Conservation (phyloP, 2,113 vertebrate genomes). For the Micronycteris hirsuta region DNA sequence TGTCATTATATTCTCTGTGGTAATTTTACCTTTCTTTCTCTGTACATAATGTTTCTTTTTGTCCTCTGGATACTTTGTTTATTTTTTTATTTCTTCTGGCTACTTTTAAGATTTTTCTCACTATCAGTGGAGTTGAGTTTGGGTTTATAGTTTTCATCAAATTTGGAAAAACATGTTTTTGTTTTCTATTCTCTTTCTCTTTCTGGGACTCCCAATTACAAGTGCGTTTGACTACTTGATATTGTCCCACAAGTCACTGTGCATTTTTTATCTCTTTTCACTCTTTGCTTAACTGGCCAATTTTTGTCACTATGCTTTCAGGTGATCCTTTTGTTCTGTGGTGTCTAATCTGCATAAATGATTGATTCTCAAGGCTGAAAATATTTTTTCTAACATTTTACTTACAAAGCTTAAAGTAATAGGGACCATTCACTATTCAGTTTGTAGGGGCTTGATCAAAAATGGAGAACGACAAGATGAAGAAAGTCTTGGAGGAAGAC, state of each 20-base stretch:
- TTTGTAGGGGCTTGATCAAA: conserved; percentile 96
- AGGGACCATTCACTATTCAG: conserved; percentile 72
- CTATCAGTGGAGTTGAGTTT: neutral
- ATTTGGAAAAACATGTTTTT: neutral
- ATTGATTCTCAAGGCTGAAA: conserved; percentile 18
- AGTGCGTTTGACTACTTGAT: neutral
- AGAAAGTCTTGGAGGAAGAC: conserved; percentile 94
- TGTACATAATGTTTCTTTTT: neutral
- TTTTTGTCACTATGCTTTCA: neutral
- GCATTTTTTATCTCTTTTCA: neutral
- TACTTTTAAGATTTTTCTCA: neutral
- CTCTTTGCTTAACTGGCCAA: neutral
- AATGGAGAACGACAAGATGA: conserved; percentile 98
- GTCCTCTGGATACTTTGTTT: neutral
- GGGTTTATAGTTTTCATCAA: neutral
- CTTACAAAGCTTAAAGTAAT: conserved; percentile 42
- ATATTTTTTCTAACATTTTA: neutral
- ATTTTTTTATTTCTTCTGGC: neutral
- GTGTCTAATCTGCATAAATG: neutral
- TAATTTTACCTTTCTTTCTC: neutral
- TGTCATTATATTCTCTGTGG: neutral
- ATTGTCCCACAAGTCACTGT: neutral
- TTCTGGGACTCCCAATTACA: neutral
- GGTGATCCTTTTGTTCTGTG: neutral
- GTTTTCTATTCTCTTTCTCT: neutral